Conservation (phyloP, 2,888 invertebrate species). For the Slavum lentiscoides region DNA sequence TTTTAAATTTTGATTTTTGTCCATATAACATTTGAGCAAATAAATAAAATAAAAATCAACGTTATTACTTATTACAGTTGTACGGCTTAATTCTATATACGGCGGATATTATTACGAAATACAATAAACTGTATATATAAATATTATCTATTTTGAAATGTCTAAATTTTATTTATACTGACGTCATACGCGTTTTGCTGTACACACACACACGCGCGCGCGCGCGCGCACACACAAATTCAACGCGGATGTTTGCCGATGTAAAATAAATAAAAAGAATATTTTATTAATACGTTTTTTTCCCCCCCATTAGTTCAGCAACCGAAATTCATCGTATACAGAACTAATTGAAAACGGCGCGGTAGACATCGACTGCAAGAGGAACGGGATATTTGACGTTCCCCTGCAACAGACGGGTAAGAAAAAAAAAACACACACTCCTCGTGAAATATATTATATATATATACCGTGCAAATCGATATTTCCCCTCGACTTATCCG, state of each 20-base stretch:
- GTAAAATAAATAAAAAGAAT: neutral
- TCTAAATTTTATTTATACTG: no score
- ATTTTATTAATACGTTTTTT: neutral
- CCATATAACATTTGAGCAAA: no score
- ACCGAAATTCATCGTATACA: slow-evolving; percentile 16
- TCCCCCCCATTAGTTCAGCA: slow-evolving; percentile 12
- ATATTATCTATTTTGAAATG: no score
- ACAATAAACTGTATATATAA: no score
- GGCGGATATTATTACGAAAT: no score
- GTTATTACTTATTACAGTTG: no score
- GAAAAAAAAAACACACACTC: neutral
- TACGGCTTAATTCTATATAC: no score
- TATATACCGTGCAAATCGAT: neutral
- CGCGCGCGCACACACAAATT: neutral
- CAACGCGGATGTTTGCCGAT: no score
- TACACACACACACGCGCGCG: no score
- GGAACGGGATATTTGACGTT: slow-evolving; percentile 26
- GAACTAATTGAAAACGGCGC: slow-evolving; percentile 31
- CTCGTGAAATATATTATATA: neutral
- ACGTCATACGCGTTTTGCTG: no score
- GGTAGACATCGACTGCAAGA: neutral
- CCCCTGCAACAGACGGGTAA: slow-evolving; percentile 43
- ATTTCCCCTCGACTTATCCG: neutral
- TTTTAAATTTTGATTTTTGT: no score
- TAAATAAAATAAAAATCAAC: no score